Evolutionary conservation across 2,113 vertebrate species (phyloP).

Genomic region (Sorex araneus): DNA sequence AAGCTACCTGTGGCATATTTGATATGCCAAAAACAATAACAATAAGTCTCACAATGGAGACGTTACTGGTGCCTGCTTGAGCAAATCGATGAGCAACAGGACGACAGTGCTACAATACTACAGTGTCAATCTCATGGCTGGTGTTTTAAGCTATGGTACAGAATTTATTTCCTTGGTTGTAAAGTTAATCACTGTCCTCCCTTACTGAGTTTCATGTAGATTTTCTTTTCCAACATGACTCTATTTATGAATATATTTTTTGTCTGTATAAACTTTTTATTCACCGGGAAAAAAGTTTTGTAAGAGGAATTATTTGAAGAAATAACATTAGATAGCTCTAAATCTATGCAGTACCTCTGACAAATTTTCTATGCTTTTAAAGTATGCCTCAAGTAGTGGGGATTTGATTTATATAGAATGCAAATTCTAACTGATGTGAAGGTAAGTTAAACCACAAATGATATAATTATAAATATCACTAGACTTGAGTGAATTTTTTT

Average conservation of each 20-base stretch:
- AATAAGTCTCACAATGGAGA: too few species aligned
- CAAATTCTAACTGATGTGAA: not conserved
- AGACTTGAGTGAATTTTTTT: not conserved
- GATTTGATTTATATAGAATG: not conserved
- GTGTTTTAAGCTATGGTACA: not conserved
- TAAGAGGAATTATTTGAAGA: not conserved
- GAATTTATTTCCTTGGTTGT: not conserved
- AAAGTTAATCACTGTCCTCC: not conserved
- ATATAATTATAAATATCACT: slow-evolving; percentile 5
- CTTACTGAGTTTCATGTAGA: not conserved
- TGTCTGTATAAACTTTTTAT: not conserved
- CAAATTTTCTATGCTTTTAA: not conserved
- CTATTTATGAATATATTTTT: not conserved
- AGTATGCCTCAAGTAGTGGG: not conserved
- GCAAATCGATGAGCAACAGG: too few species aligned
- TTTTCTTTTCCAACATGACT: not conserved
- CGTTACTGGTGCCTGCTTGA: too few species aligned
- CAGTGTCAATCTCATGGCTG: not conserved
- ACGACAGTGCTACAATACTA: too few species aligned
- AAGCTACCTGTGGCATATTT: too few species aligned
- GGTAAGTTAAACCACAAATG: not conserved
- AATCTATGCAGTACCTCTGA: not conserved
- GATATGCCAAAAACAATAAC: too few species aligned
- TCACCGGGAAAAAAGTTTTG: not conserved
- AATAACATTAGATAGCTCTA: not conserved